phyloP scores from a whole-genome alignment of 92 coral and sea anemone species.

The Pocillopora meandrina region DNA sequence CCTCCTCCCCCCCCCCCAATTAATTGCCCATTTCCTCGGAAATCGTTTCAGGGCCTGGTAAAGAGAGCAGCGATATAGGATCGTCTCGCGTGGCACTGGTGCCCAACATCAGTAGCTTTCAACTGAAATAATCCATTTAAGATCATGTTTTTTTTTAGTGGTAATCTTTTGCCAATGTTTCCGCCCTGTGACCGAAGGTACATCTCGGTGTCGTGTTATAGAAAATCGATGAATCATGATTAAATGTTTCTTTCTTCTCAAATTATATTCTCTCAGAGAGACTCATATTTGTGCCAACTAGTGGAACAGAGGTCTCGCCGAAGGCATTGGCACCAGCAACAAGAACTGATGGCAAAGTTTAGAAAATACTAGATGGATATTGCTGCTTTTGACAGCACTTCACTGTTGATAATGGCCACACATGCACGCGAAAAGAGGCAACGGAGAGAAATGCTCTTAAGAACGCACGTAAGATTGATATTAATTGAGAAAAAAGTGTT shows the following conservation, averaged over 20 bases:
- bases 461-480: neutral
- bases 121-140: no score
- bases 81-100: no score
- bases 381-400: neutral
- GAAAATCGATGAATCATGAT: neutral
- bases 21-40: no score
- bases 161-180: no score
- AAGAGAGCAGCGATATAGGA: no score
- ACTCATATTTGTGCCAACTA: neutral
- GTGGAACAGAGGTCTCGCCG: neutral
- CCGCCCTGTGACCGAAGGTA: no score
- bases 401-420: neutral
- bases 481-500: neutral
- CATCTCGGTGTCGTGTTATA: no score
- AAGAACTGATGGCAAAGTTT: neutral
- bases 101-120: no score
- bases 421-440: neutral
- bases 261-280: neutral
- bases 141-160: no score
- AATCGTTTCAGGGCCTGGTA: no score
- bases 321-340: neutral
- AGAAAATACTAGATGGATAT: neutral
- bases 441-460: neutral
- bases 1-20: no score
- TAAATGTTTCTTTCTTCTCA: neutral